phyloP scores from a whole-genome alignment of 2,888 invertebrate genomes.

The Terebella lapidaria region DNA sequence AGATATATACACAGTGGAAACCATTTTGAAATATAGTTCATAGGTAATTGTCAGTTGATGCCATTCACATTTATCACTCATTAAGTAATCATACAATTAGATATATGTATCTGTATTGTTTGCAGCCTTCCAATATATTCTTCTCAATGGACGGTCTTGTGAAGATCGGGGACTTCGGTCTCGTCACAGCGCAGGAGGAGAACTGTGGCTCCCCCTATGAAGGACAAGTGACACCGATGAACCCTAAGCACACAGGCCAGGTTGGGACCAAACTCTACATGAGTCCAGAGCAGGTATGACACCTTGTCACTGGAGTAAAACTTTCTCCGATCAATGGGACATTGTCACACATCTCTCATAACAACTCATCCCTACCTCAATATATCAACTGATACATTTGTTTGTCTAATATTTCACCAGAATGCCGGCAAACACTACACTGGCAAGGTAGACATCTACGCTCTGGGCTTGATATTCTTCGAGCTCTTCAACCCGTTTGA shows the following conservation, averaged over 20 bases:
- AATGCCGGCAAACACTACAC: slow-evolving; percentile 47
- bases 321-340: background rate
- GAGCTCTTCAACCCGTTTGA: slow-evolving; percentile 84
- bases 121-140: slow-evolving; percentile 82
- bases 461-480: slow-evolving; percentile 87
- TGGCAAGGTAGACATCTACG: slow-evolving; percentile 87
- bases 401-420: no score
- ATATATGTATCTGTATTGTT: no score
- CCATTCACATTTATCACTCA: background rate
- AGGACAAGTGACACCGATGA: background rate
- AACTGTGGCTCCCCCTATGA: background rate
- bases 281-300: slow-evolving; percentile 84
- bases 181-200: slow-evolving; percentile 83
- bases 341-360: background rate
- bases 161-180: slow-evolving; percentile 96
- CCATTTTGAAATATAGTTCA: background rate
- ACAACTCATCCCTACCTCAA: no score
- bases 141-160: slow-evolving; percentile 84
- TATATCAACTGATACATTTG: no score
- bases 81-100: no score
- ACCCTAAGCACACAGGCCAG: slow-evolving; percentile 52
- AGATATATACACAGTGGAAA: no score
- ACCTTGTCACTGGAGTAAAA: background rate
- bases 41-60: background rate
- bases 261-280: slow-evolving; percentile 92